A percentile compares a stretch with the other conserved stretches of the same genome.
Conservation (phyloP, 1,140 invertebrate species). For the Drosophila ercepeae region DNA sequence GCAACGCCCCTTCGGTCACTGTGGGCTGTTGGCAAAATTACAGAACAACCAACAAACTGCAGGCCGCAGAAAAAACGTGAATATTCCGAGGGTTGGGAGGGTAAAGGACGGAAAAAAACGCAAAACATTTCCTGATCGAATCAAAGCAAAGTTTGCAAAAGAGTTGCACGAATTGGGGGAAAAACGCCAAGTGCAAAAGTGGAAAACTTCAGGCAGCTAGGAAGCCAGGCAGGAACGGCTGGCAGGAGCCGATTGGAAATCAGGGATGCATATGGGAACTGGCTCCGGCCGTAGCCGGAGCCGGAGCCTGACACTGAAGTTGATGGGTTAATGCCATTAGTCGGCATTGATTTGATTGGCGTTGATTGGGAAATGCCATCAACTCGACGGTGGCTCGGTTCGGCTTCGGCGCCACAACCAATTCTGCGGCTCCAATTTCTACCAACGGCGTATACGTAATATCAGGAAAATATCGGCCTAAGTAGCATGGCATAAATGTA, state of each 20-base stretch:
- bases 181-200: constrained; percentile 36
- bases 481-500: background rate
- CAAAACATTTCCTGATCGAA: constrained; percentile 76
- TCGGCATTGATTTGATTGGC: constrained; percentile 81
- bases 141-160: constrained; percentile 66
- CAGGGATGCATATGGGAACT: constrained; percentile 40
- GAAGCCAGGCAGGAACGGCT: background rate
- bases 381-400: constrained; percentile 3
- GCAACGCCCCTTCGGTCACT: constrained; percentile 5
- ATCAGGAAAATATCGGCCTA: constrained; percentile 2
- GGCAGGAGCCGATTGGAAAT: constrained; percentile 10
- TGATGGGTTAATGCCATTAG: constrained; percentile 82
- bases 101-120: constrained; percentile 25
- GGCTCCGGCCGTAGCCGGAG: background rate
- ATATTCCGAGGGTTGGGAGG: background rate
- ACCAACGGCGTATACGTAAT: constrained; percentile 40
- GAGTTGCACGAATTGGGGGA: constrained; percentile 35
- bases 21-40: constrained; percentile 57
- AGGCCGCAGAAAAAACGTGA: constrained; percentile 16
- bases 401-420: constrained; percentile 4
- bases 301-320: constrained; percentile 60
- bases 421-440: background rate
- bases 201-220: constrained; percentile 30
- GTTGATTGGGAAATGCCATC: constrained; percentile 78
- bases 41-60: constrained; percentile 36